Evolutionary conservation across 1,140 invertebrate genomes (phyloP).

Genomic region (Drosophila orena): DNA sequence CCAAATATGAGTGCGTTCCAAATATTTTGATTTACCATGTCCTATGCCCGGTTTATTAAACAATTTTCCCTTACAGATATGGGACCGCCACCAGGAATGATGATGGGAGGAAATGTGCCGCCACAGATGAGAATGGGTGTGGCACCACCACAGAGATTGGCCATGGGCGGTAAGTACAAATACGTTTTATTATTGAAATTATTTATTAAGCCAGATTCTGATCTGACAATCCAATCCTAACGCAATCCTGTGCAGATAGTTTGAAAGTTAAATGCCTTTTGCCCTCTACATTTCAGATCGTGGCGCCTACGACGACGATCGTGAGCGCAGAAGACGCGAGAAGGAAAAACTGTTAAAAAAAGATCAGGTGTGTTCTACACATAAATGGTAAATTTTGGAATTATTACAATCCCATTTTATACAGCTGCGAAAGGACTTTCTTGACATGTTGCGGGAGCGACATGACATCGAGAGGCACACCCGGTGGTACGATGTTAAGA

Average conservation of each 20-base stretch:
- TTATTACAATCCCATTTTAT: not conserved
- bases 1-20: constrained; percentile 62
- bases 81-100: constrained; percentile 75
- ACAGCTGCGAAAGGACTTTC: constrained; percentile 97
- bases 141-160: constrained; percentile 64
- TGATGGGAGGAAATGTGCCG: constrained; percentile 63
- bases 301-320: constrained; percentile 84
- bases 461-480: constrained; percentile 94
- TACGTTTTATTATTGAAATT: no score
- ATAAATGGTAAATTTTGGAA: not conserved
- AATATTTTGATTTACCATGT: no score
- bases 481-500: constrained; percentile 97
- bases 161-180: constrained; percentile 42
- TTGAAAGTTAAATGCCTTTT: not conserved
- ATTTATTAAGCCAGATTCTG: no score
- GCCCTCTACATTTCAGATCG: constrained; percentile 10
- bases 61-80: constrained; percentile 45
- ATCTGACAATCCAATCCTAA: no score
- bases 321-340: constrained; percentile 62
- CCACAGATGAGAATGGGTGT: constrained; percentile 67
- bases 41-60: not conserved
- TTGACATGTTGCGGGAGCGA: constrained; percentile 89
- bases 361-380: constrained; percentile 41
- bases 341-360: constrained; percentile 70
- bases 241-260: no score